phyloP scores from a whole-genome alignment of 2,888 invertebrate genomes.

The Drosophila pseudotalamancana region DNA sequence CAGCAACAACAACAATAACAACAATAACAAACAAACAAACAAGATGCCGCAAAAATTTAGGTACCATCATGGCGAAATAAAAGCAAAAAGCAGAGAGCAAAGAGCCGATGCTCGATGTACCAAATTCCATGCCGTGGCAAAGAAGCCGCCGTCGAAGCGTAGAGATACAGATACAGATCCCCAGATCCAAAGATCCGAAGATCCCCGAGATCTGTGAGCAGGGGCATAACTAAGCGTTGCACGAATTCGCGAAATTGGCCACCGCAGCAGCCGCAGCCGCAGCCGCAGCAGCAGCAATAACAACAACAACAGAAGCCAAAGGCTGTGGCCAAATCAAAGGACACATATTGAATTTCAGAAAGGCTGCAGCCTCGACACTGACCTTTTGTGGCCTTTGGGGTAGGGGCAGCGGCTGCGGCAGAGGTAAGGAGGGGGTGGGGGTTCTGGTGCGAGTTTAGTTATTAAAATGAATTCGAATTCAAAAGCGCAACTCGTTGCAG shows the following conservation, averaged over 20 bases:
- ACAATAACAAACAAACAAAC: constrained; percentile 25
- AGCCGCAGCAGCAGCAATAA: constrained; percentile 13
- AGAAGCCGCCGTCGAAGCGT: constrained; percentile 66
- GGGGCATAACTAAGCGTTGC: constrained; percentile 72
- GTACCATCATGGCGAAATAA: constrained; percentile 50
- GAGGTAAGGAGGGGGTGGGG: neutral
- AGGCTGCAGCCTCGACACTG: constrained; percentile 37
- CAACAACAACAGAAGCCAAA: constrained; percentile 32
- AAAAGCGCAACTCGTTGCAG: constrained; percentile 45
- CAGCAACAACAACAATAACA: constrained; percentile 15
- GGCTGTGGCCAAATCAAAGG: constrained; percentile 48
- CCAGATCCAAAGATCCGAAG: constrained; percentile 27
- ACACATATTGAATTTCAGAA: constrained; percentile 76
- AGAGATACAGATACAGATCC: constrained; percentile 47
- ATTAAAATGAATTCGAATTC: constrained; percentile 70
- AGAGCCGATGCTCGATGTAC: constrained; percentile 38
- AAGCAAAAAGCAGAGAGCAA: constrained; percentile 4
- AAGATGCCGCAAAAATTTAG: constrained; percentile 60
- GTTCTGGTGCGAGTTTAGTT: constrained; percentile 56
- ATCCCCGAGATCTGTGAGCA: constrained; percentile 26
- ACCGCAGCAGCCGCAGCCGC: constrained; percentile 57
- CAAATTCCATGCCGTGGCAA: constrained; percentile 64
- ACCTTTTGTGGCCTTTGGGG: constrained; percentile 55
- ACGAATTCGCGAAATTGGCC: constrained; percentile 78
- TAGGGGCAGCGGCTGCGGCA: neutral